Conservation (phyloP, 1,140 invertebrate species). For the Drosophila micromelanica region DNA sequence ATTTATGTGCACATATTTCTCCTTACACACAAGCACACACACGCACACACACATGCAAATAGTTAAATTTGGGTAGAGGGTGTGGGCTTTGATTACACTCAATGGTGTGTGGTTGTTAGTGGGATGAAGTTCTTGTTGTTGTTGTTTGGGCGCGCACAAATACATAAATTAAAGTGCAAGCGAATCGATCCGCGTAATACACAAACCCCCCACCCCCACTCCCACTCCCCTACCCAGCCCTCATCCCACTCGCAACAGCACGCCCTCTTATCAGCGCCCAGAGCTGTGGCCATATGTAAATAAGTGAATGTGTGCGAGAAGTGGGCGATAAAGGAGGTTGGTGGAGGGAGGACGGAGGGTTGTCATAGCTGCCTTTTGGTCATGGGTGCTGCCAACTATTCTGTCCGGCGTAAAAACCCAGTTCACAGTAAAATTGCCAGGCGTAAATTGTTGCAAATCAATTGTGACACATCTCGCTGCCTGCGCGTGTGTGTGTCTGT, state of each 20-base stretch:
- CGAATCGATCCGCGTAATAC: conserved; percentile 39
- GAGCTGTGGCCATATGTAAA: conserved; percentile 43
- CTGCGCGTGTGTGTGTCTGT: conserved; percentile 1
- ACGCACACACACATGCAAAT: conserved; percentile 40
- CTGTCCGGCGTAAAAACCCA: conserved; percentile 29
- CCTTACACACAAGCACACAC: neutral
- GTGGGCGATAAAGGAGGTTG: neutral
- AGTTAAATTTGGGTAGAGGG: conserved; percentile 3
- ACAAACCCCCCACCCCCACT: neutral
- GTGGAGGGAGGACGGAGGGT: conserved; percentile 2
- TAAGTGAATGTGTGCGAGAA: conserved; percentile 17
- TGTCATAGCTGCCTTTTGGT: conserved; percentile 46
- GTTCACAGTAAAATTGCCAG: conserved; percentile 18
- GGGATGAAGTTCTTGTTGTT: conserved; percentile 17
- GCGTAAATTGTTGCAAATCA: conserved; percentile 43
- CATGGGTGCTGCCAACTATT: conserved; percentile 35
- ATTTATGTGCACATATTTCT: conserved; percentile 63
- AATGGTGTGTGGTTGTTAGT: conserved; percentile 18
- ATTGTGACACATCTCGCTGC: conserved; percentile 34
- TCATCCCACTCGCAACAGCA: neutral
- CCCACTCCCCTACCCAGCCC: neutral
- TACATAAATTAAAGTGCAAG: conserved; percentile 54
- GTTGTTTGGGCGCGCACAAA: conserved; percentile 36
- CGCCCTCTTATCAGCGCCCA: conserved; percentile 32
- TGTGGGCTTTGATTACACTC: conserved; percentile 30